A percentile compares a stretch with the other conserved stretches of the same genome.
Conservation (phyloP, 1,140 invertebrate genomes). For the Harpegnathos saltator region DNA sequence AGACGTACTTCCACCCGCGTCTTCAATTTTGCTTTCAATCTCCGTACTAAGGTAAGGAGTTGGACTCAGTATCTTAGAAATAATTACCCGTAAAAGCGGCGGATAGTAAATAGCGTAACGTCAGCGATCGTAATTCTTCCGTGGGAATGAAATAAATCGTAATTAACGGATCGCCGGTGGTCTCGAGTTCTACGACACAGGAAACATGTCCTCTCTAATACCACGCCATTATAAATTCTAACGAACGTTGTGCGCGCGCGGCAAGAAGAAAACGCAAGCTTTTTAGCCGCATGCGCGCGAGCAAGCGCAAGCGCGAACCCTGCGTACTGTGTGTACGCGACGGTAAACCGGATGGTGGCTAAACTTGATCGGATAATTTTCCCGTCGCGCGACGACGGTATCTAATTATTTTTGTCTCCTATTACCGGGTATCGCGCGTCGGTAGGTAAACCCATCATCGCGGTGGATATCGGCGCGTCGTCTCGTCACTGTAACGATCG, state of each 20-base stretch:
- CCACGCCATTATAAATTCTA: background rate
- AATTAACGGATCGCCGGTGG: background rate
- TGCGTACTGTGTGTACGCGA: no score
- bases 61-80: background rate
- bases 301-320: no score
- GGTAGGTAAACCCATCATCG: constrained; percentile 2
- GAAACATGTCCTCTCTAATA: background rate
- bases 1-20: no score
- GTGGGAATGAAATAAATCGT: constrained; percentile 4
- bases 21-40: no score
- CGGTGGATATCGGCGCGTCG: constrained; percentile 22
- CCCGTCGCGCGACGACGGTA: background rate
- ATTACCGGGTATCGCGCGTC: constrained; percentile 31
- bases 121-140: background rate
- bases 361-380: constrained; percentile 24
- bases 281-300: constrained; percentile 17
- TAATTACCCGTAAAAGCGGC: background rate
- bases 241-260: background rate
- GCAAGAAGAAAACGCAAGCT: constrained; percentile 11
- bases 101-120: background rate
- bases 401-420: constrained; percentile 53
- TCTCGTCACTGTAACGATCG: constrained; percentile 38
- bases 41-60: no score
- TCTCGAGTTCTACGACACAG: background rate
- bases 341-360: constrained; percentile 18